Evolutionary conservation across 2,113 vertebrate species (phyloP), one percentile per base, ranked within the genome.

Genomic region (Tenebrosternarchus preto): DNA sequence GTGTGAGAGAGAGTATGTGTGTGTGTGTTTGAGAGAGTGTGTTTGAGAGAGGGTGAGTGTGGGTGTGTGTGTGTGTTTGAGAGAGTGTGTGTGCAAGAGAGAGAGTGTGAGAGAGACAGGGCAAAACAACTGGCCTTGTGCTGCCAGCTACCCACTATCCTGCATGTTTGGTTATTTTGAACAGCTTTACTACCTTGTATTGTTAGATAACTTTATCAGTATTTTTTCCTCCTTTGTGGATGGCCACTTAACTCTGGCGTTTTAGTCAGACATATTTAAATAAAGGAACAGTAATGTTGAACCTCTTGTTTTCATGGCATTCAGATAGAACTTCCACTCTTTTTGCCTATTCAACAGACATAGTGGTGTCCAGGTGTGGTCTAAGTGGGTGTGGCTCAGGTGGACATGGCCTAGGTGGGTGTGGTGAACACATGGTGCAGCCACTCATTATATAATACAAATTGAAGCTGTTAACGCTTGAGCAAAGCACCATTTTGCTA

Each of bases 261-360:
- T 94, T 87, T 93, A 94, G 93, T 93, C 92, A 91, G 93, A 89
- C 69, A 87, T 92, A 90, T 92, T 92, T 90, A 92, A 91, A 93
- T 80, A 83, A 84, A 88, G 90, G 16, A 71, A n/a, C 50, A 74
- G n/a, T 80, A 24, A 76, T 57, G 64, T 39, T 77, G 3, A 60
- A 24, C 74, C 33, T 4, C 24, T 66, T 56, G 60, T 74, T 2
- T 63, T 77, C 27, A 12, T 64, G 33, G 46, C 60, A 29, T 73
- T 69, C 59, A n/a, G 12, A 24, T 61, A 36, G 56, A 0, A 25
- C 5, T 27, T 59, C 12, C 31, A n/a, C 17, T 12, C 43, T 50
- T 43, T 43, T 43, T 9, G 8, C 43, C 15, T 60, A n/a, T 39
- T 39, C 20, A 16, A 59, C 67, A 78, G 25, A 75, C 36, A 1